Base-by-base conservation (phyloP, 2,797 vertebrate species). In the Poeciliopsis paucimaculata region DNA sequence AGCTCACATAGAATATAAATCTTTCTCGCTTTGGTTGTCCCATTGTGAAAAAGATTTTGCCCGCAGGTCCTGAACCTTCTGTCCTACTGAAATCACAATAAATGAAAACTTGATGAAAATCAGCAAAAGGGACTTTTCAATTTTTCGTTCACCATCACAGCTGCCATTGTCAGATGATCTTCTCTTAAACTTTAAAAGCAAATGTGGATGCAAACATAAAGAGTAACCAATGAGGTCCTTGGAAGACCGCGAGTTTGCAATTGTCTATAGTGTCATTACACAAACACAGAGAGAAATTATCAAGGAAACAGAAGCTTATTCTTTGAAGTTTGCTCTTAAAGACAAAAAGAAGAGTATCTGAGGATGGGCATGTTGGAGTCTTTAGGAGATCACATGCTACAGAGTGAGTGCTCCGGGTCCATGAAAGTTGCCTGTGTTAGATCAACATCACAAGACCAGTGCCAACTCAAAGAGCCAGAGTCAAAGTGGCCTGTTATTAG, bases 401-500 rank as follows among this genome's bases (percentile, higher is more conserved):
- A 88, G 86, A 93, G 91, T 86, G 80, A 91, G 92, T 76, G 89
- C 90, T 87, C 92, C 92, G 94, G 94, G 93, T 93, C 91, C 91
- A 95, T 95, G 92, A 96, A 95, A 95, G 94, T 94, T 89, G 90
- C 89, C 93, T 86, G 87, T 89, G 93, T 94, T 95, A 95, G 94
- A 94, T 90, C 90, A 90, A 95, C 94, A 96, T 96, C 95, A 96
- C 90, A 96, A 93, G 90, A 86, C 90, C 91, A 91, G 91, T 75
- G 90, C 90, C 93, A 92, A 90, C 93, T 95, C 95, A 96, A 95
- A 96, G 94, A 94, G 91, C 73, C 75, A 83, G 90, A 95, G 95
- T 96, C 95, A 96, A 95, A 96, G 95, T 95, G 94, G 93, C 92
- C 93, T 95, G 94, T 92, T 95, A 93, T 91, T 95, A 92, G 93